Percentiles rank a stretch among this genome's conserved stretches.
Evolutionary conservation across 2,113 vertebrate species (phyloP).

Genomic region (Podocnemis expansa): DNA sequence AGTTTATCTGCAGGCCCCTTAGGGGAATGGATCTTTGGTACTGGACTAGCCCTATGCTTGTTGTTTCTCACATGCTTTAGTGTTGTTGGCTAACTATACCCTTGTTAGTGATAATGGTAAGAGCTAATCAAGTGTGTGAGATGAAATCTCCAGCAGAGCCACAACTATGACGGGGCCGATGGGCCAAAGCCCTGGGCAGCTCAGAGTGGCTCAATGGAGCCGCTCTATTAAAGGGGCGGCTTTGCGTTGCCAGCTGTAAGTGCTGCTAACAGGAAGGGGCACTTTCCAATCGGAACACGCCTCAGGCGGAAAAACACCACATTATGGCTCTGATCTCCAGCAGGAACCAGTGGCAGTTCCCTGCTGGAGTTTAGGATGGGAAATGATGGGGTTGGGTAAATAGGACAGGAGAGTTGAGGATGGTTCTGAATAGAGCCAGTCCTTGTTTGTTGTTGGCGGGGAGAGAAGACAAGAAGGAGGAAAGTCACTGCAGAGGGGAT

Average conservation of each 20-base stretch:
- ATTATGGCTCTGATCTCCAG: too few relatives aligned
- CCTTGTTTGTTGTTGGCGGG: background rate
- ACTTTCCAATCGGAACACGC: too few relatives aligned
- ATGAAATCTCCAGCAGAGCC: background rate
- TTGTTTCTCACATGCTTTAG: rapidly evolving
- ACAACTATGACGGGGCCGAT: too few relatives aligned
- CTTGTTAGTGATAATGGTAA: rapidly evolving
- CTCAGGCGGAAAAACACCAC: too few relatives aligned
- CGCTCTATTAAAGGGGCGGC: too few relatives aligned
- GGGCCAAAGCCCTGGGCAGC: too few relatives aligned
- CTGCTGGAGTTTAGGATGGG: background rate
- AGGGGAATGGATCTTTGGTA: background rate
- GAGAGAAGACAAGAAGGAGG: background rate
- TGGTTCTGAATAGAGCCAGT: background rate
- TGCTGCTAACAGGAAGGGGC: too few relatives aligned
- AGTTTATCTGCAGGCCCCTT: background rate
- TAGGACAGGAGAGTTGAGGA: background rate
- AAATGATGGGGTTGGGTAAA: background rate
- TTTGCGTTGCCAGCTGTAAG: too few relatives aligned
- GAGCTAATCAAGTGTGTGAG: rapidly evolving
- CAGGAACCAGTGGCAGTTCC: background rate
- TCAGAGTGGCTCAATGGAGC: too few relatives aligned
- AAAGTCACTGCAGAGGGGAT: background rate
- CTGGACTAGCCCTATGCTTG: background rate
- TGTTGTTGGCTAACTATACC: background rate